Evolutionary conservation across 1,140 invertebrate species (phyloP).

Genomic region (Tetramorium parvispinum): DNA sequence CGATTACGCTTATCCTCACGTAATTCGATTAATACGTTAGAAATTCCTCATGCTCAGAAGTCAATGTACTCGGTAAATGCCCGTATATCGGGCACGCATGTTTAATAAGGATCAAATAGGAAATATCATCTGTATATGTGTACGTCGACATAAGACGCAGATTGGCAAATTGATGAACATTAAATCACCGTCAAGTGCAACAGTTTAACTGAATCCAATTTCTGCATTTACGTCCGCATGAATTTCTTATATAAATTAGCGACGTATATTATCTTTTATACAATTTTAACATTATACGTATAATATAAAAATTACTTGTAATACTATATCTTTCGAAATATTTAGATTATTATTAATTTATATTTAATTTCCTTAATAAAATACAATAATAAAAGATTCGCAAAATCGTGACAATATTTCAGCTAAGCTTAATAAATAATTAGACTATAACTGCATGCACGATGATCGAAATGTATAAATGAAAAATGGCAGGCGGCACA

Average conservation of each 20-base stretch:
- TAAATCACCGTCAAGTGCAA: conserved; percentile 4
- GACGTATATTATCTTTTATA: neutral
- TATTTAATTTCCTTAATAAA: neutral
- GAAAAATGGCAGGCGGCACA: neutral
- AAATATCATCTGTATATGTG: conserved; percentile 33
- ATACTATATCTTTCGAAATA: neutral
- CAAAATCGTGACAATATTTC: neutral
- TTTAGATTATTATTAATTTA: neutral
- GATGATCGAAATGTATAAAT: neutral
- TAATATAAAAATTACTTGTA: neutral
- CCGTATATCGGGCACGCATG: conserved; percentile 28
- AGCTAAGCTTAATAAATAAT: neutral
- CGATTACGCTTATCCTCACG: conserved; percentile 29
- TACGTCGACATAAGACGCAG: conserved; percentile 19
- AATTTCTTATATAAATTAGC: neutral
- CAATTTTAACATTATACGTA: neutral
- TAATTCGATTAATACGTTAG: conserved; percentile 36
- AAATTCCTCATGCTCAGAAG: neutral
- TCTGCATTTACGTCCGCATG: neutral
- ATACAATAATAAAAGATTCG: neutral
- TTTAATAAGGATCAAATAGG: conserved; percentile 39
- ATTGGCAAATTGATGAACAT: conserved; percentile 41
- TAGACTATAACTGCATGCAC: neutral
- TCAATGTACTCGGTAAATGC: conserved; percentile 37
- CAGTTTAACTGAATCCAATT: conserved; percentile 26